phyloP scores from a whole-genome alignment of 2,888 invertebrate species.

The Drosophila meridionalis region DNA sequence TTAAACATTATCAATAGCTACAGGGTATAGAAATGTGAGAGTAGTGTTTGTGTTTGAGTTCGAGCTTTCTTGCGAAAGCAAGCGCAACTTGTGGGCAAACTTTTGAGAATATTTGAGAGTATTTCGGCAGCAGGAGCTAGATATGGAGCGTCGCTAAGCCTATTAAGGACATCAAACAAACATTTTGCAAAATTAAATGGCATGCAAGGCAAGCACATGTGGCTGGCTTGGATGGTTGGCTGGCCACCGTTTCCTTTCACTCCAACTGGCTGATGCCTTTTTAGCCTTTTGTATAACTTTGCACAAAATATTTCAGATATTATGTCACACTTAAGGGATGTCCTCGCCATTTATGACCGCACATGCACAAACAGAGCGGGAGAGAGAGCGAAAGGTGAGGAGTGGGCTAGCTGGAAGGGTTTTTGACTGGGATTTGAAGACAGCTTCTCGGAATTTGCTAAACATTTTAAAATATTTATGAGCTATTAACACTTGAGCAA shows the following conservation, averaged over 20 bases:
- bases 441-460: conserved; percentile 70
- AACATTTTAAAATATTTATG: conserved; percentile 81
- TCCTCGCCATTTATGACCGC: conserved; percentile 74
- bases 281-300: conserved; percentile 72
- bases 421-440: conserved; percentile 51
- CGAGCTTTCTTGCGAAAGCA: conserved; percentile 61
- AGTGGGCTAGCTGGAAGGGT: conserved; percentile 22
- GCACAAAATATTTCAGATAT: conserved; percentile 79
- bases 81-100: conserved; percentile 34
- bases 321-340: conserved; percentile 81
- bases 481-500: conserved; percentile 79
- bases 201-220: conserved; percentile 80
- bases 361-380: conserved; percentile 33
- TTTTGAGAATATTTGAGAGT: conserved; percentile 57
- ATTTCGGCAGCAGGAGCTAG: conserved; percentile 38
- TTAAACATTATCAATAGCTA: background rate
- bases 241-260: background rate
- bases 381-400: background rate
- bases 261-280: conserved; percentile 10
- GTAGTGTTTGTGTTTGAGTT: conserved; percentile 71
- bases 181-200: conserved; percentile 81
- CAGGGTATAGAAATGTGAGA: conserved; percentile 45
- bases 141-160: conserved; percentile 65
- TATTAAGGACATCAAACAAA: conserved; percentile 81
- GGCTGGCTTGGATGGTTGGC: conserved; percentile 37